Base-by-base conservation (phyloP, 2,888 invertebrate species). In the Cheilosia urbana region DNA sequence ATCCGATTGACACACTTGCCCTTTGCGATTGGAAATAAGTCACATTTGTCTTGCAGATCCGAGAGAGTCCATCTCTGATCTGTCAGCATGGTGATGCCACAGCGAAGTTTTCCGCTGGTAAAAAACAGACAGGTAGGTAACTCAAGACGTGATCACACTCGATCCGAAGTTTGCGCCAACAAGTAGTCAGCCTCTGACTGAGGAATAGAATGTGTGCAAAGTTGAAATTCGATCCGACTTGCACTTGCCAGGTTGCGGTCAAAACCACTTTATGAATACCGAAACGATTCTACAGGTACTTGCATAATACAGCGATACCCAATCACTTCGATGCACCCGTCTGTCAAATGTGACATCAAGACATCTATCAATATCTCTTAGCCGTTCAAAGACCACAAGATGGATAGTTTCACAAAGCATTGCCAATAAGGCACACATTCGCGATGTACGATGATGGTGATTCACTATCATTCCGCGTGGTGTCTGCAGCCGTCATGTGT, bases 1-100 rank as follows among this genome's bases (percentile, higher is more conserved):
- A 79, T 75, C 73, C 58, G 73, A 79, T 69, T 84, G 83, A 79
- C 73, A 79, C 58, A 73, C 42, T 62, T 84, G 83, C 83, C 83
- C 83, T 79, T 84, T 84, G 75, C 45, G 68, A 66, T 69, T 82
- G 65, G 71, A 71, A 71, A 82, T 76, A 77, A 77, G 69, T 82
- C 77, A 76, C 34, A 55, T 40, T 37, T 40, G 1, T 45, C 17
- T 27, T 4, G 9, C 51, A 37, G 37, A 51, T 65, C 11, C 17
- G 40, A 5, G 42, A 6, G 15, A n/a, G 17, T 19, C 17, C 17
- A 17, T 45, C n/a, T 45, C n/a, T n/a, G n/a, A 45, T 45, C 6
- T 6, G 5, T 17, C 42, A 5, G 15, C 19, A n/a, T n/a, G 17
- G 1, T 17, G 7, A 19, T 47, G 5, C 0, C n/a, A 42, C 7